Base-by-base conservation (phyloP, 2,113 vertebrate genomes). In the Oostethus manadensis region DNA sequence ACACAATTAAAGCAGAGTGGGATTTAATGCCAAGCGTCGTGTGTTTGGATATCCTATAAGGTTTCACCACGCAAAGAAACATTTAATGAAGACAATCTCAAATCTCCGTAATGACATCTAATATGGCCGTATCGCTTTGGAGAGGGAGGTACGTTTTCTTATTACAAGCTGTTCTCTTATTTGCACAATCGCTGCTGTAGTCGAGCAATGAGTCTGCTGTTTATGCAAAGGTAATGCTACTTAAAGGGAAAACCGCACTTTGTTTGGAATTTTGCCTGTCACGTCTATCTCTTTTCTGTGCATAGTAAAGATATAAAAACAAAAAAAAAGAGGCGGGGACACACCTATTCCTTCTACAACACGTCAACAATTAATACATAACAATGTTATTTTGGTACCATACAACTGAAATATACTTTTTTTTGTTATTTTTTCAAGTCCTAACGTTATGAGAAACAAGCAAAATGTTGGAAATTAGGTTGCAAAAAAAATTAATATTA, bases 171-270 rank as follows among this genome's bases (percentile, higher is more conserved):
- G 29, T 3, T 33, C 8, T 33, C 29, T 33, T 33, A 33, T 33
- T 33, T 33, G 29, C 29, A 33, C 29, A 33, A 33, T 33, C 4
- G 29, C 81, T 89, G 76, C 73, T 59, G 67, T 43, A 78, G 77
- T 77, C 78, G 78, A 46, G 62, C 75, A 77, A 79, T 84, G 81
- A 82, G 78, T 66, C 59, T 84, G 80, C 88, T 63, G 70, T 60
- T 89, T 77, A 90, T 85, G 66, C 82, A 77, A 74, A 62, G 75
- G 82, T 84, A 88, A 84, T 73, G 43, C 11, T 47, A 56, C 71
- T 77, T 58, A 76, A 81, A 81, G n/a, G 76, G 64, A 49, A 64
- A 71, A 70, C 58, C 62, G 26, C 0, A 58, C 67, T 62, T 45
- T 58, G 48, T 18, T 21, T 21, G 3, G 29, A 33, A 33, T 33